Evolutionary conservation across 2,888 invertebrate genomes (phyloP), one percentile per base, ranked within the genome.

Genomic region (Elegia similella): DNA sequence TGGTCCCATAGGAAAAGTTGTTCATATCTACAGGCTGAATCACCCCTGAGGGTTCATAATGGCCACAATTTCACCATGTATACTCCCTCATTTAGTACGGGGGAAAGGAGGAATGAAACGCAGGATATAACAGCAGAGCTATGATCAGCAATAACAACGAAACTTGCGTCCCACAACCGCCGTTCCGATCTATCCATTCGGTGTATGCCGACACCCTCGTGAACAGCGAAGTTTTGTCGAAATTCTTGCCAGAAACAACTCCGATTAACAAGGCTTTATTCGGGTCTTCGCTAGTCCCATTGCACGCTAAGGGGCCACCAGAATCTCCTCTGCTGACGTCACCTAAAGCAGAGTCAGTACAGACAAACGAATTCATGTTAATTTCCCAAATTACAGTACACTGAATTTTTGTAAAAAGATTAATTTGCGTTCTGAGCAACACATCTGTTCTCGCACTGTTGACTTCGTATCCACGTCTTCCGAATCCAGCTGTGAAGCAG

Each of bases 181-280:
- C 2, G n/a, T 16, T 17, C 15, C 3, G 13, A 13, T 34, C 34
- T n/a, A 86, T 77, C 84, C 84, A 87, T 0, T 71, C 63, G 1
- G 53, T 60, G 30, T 57, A 78, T 7, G 50, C 58, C 0, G 77
- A 72, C 0, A 78, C 69, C 0, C 78, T 64, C 0, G 78, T 78
- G 23, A 60, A 79, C 3, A 79, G 57, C 5, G 72, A 78, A 0
- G 87, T 84, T 58, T 63, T 76, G 53, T 86, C 86, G 34, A 71
- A 76, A 57, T 81, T 85, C 66, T 86, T 87, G 0, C 86, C 88
- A 38, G 84, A 80, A 0, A 88, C 86, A 0, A 88, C 58, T 0
- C 88, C 88, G 0, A 76, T 82, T 12, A 88, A 58, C 1, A 86
- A 48, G 1, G 61, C 44, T 7, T 42, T 42, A 47, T 80, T 80